Base-by-base conservation (phyloP, 2,888 invertebrate species). In the Dexiosoma caninum region DNA sequence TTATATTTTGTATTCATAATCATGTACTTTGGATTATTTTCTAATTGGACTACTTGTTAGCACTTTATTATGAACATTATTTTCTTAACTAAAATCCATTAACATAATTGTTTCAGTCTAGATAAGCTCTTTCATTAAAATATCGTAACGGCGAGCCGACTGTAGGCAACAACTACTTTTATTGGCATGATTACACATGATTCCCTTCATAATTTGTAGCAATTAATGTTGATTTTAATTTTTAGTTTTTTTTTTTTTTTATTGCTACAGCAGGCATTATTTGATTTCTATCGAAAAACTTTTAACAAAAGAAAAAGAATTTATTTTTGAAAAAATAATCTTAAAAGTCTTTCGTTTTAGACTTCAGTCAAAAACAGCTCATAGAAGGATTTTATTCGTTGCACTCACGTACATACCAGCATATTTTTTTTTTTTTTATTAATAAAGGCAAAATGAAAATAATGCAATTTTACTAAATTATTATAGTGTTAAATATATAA, bases 401-500 rank as follows among this genome's bases (percentile, higher is more conserved):
- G 16, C 4, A 37, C 46, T 66, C 67, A 67, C 46, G 55, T 57
- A 57, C 5, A 21, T n/a, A n/a, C n/a, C n/a, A n/a, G n/a, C n/a
- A n/a, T n/a, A n/a, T n/a, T n/a, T n/a, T n/a, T n/a, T n/a, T n/a
- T n/a, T n/a, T n/a, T 21, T 21, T 66, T 66, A 40, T 75, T 53
- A 9, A 23, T 23, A 69, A 32, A 23, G 19, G 2, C 8, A 32
- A 42, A 62, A 51, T 32, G 10, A 21, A 66, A 9, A 44, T 16
- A 51, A 40, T 16, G 10, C 2, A 12, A 32, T 60, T 70, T 69
- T 60, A 59, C 67, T 76, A 71, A 71, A 70, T 66, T 60, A 80
- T 80, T 71, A 71, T 53, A 32, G 66, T 69, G 71, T 80, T 71
- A 80, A 80, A 76, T 71, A 55, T 80, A 59, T 71, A 69, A 80